phyloP scores from a whole-genome alignment of 1,140 invertebrate species.

The Ceratina australensis region DNA sequence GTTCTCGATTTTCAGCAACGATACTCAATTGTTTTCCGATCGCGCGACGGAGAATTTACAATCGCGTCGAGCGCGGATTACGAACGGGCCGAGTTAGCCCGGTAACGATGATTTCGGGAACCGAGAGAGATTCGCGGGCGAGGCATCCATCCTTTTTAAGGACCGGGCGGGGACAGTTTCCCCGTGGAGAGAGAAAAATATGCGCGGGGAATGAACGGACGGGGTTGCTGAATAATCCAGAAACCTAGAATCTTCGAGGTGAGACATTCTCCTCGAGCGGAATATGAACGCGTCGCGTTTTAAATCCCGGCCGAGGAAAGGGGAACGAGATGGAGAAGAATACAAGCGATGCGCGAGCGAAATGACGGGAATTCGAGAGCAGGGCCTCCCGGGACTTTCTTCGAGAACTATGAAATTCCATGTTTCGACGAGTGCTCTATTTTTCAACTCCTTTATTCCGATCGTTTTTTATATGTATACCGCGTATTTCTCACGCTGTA shows the following conservation, averaged over 20 bases:
- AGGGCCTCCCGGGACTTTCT: neutral
- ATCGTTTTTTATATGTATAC: neutral
- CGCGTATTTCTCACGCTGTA: too few species aligned
- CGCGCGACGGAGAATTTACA: too few species aligned
- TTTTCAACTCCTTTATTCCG: neutral
- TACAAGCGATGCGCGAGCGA: constrained; percentile 23
- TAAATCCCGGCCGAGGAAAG: constrained; percentile 9
- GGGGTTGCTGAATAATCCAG: constrained; percentile 27
- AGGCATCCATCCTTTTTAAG: too few species aligned
- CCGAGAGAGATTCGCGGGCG: neutral
- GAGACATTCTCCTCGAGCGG: neutral
- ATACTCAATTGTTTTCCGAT: neutral
- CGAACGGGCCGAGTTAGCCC: neutral
- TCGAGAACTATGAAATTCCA: neutral
- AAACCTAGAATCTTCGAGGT: neutral
- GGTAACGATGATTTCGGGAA: too few species aligned
- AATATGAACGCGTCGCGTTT: constrained; percentile 31
- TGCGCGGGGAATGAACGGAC: too few species aligned
- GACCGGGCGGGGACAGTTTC: too few species aligned
- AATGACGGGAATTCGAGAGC: constrained; percentile 22
- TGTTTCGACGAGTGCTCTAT: neutral
- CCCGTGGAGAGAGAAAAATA: too few species aligned
- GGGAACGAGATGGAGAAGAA: neutral
- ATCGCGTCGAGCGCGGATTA: neutral
- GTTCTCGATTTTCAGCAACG: constrained; percentile 8